Base-by-base conservation (phyloP, 2,797 vertebrate species). In the Tachyglossus aculeatus region DNA sequence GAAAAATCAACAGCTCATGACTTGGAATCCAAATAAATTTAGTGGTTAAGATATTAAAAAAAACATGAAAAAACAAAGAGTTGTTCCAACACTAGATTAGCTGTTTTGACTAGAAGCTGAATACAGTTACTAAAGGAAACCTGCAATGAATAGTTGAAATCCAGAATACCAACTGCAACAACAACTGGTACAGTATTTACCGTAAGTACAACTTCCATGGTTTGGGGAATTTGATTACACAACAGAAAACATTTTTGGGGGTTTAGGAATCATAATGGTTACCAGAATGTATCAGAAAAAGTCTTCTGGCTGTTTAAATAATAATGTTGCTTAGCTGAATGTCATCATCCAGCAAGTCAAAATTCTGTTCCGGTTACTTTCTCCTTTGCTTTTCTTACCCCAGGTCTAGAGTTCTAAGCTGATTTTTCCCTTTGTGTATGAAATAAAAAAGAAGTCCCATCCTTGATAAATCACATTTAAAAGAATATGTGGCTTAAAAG, bases 311-410 rank as follows among this genome's bases (percentile, higher is more conserved):
- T 18, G 56, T 43, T 66, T 72, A 71, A 68, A 57, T 66, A 36
- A 57, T 66, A 36, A 45, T 65, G 75, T 54, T 64, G 54, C 16
- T 57, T n/a, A 66, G 55, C n/a, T 63, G 71, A 78, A 66, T 54
- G 40, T 39, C 9, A 83, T 36, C 45, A 63, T 24, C 19, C 56
- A 71, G 74, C 11, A n/a, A n/a, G n/a, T n/a, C n/a, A n/a, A n/a
- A n/a, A n/a, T n/a, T n/a, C n/a, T n/a, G n/a, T n/a, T n/a, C n/a
- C n/a, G n/a, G n/a, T n/a, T n/a, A n/a, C n/a, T n/a, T n/a, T n/a
- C n/a, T n/a, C n/a, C n/a, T n/a, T n/a, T n/a, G n/a, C n/a, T n/a
- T n/a, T n/a, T n/a, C n/a, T n/a, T n/a, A n/a, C n/a, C n/a, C n/a
- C n/a, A n/a, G n/a, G n/a, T n/a, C n/a, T n/a, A n/a, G n/a, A n/a